phyloP scores from a whole-genome alignment of 2,888 invertebrate genomes.

The Rhyacophila evoluta region DNA sequence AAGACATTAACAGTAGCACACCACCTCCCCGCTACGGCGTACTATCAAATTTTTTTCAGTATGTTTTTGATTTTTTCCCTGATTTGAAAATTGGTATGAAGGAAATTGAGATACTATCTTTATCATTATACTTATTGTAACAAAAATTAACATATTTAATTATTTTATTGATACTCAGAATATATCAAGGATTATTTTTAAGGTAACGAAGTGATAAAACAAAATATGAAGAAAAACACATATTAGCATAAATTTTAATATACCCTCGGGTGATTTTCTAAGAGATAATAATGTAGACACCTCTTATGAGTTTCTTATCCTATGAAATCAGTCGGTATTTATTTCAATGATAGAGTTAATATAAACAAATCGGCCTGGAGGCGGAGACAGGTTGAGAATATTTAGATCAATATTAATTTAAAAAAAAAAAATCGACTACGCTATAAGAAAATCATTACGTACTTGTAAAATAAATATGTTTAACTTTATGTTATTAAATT shows the following conservation, averaged over 20 bases:
- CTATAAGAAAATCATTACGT: slow-evolving; percentile 41
- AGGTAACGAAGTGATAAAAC: slow-evolving; percentile 9
- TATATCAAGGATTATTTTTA: slow-evolving; percentile 25
- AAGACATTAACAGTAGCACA: background rate
- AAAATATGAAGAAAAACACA: background rate
- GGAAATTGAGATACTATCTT: background rate
- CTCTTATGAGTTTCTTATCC: background rate
- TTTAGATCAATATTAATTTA: slow-evolving; percentile 10
- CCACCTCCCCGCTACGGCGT: background rate
- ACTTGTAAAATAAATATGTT: slow-evolving; percentile 46
- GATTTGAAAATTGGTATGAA: background rate
- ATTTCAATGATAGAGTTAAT: background rate
- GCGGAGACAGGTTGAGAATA: background rate
- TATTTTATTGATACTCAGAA: slow-evolving; percentile 22
- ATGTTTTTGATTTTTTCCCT: background rate
- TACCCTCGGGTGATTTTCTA: slow-evolving; percentile 6
- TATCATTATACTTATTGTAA: background rate
- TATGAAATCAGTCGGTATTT: background rate
- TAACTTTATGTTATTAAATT: slow-evolving; percentile 48
- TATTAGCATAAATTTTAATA: background rate
- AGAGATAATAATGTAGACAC: background rate
- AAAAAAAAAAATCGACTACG: background rate
- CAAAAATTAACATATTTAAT: background rate
- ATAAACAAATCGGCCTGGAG: background rate
- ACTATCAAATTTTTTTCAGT: background rate